A percentile compares a stretch with the other conserved stretches of the same genome.
These are phyloP conservation scores for Phalacrocorax pelagicus DNA, from an alignment of 2,113 vertebrate genomes.

Conservation along the genomic window DNA sequence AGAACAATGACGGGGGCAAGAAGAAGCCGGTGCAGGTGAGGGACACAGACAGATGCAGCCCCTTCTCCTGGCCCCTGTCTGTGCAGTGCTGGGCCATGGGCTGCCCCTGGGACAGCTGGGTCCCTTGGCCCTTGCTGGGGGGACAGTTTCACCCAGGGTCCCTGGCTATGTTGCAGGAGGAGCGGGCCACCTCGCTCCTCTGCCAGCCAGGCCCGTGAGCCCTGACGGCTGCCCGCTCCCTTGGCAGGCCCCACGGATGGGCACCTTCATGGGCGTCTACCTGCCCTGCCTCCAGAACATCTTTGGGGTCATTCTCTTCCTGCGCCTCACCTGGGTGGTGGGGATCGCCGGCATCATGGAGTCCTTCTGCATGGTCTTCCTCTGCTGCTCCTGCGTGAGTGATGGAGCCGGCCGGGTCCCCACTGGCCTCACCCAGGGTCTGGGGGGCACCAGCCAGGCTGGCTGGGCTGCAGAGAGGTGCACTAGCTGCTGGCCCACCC, in stretches of 20 bases:
- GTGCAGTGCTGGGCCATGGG: accelerated
- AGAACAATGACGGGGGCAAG: slow-evolving; percentile 89
- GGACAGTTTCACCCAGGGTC: accelerated
- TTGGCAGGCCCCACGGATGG: slow-evolving; percentile 89
- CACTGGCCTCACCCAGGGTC: accelerated
- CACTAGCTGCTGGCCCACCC: not conserved
- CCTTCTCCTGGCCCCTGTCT: not conserved
- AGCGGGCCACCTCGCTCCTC: not conserved
- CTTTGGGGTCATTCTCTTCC: slow-evolving; percentile 97
- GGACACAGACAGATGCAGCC: not conserved
- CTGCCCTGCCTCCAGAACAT: slow-evolving; percentile 98
- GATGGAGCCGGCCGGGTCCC: not conserved
- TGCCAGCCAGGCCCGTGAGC: not conserved
- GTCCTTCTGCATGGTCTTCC: slow-evolving; percentile 92
- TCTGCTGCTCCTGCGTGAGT: slow-evolving; percentile 97
- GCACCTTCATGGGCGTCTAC: slow-evolving; percentile 98
- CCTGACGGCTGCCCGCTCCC: not conserved
- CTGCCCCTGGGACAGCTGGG: not conserved
- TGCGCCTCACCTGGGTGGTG: slow-evolving; percentile 98
- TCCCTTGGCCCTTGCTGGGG: too few relatives aligned
- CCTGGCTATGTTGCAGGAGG: not conserved
- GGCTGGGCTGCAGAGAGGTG: not conserved
- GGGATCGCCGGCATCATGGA: slow-evolving; percentile 94
- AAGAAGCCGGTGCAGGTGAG: slow-evolving; percentile 82
- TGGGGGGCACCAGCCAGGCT: not conserved